Evolutionary conservation across 2,888 invertebrate genomes (phyloP), one percentile per base, ranked within the genome.

Genomic region (Clepsis dumicolana): DNA sequence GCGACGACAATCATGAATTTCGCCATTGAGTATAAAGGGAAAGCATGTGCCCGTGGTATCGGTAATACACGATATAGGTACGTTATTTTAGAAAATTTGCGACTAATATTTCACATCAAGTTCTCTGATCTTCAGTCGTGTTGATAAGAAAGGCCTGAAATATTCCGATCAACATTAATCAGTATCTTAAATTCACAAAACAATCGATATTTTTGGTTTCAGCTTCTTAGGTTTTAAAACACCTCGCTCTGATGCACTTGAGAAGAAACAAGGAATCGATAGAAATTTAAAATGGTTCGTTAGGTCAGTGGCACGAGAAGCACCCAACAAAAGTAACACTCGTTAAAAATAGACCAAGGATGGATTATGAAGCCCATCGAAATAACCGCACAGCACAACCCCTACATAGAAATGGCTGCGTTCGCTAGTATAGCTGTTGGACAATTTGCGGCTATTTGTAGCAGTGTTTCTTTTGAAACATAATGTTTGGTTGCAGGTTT

Each of bases 241-340:
- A 41, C 38, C 25, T 18, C 7, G 18, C 8, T 24, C 29, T 21
- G n/a, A 29, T 27, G 12, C 24, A 35, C 24, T 65, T 41, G 44
- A 54, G 25, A 35, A 54, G 54, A 61, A 48, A 48, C 48, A 61
- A 54, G 41, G 32, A 48, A 44, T 4, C 35, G 14, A 38, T 27
- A 35, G 24, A 48, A 38, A 52, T 59, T 44, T 29, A 21, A 18
- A 50, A 59, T 52, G 78, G 77, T 83, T 78, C 80, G 85, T 21
- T 86, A 86, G 87, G 88, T 87, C 87, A 88, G 87, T 87, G 84
- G 86, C 86, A 84, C 83, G 82, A 75, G 75, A 79, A 77, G 74
- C 71, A 68, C 75, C 73, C 74, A 76, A 73, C 73, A 67, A 68
- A 73, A 74, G 74, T 73, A 74, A 73, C 74, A 75, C 73, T 59